Percentiles rank a stretch among this genome's conserved stretches.
Evolutionary conservation across 2,888 invertebrate genomes (phyloP).

Genomic region (Apodemia duryi): DNA sequence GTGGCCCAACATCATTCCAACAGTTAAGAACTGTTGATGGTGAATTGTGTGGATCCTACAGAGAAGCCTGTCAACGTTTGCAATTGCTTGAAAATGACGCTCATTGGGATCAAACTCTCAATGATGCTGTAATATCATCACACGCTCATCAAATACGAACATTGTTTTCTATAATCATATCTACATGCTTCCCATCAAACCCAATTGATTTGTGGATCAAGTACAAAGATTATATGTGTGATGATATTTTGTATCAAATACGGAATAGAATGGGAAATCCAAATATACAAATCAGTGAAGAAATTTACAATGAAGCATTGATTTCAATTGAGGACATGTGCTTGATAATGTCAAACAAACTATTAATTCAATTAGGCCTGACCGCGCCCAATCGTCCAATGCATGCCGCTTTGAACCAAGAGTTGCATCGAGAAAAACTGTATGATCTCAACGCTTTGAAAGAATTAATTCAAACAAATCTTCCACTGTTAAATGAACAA

Average conservation of each 20-base stretch:
- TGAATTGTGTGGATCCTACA: slow-evolving; percentile 32
- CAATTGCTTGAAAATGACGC: slow-evolving; percentile 33
- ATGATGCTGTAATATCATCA: slow-evolving; percentile 32
- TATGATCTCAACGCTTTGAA: too few species aligned
- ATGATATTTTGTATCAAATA: slow-evolving; percentile 31
- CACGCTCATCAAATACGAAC: slow-evolving; percentile 33
- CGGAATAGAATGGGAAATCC: slow-evolving; percentile 27
- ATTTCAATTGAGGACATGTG: too few species aligned
- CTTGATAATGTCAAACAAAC: too few species aligned
- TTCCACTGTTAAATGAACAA: too few species aligned
- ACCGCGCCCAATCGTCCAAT: too few species aligned
- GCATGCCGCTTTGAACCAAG: too few species aligned
- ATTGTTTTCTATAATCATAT: slow-evolving; percentile 33
- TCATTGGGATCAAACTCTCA: slow-evolving; percentile 34
- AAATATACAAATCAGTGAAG: too few species aligned
- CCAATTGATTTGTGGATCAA: slow-evolving; percentile 31
- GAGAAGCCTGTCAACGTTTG: slow-evolving; percentile 35
- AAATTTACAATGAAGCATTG: too few species aligned
- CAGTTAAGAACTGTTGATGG: slow-evolving; percentile 36
- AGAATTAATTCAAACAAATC: too few species aligned
- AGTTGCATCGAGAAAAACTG: too few species aligned
- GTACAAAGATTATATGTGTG: slow-evolving; percentile 31
- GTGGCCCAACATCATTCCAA: too few species aligned
- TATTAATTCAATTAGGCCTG: too few species aligned
- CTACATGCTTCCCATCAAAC: slow-evolving; percentile 32